These are phyloP conservation scores for Helicorthomorpha holstii DNA, from an alignment of 1,140 invertebrate species.

Conservation along the genomic window DNA sequence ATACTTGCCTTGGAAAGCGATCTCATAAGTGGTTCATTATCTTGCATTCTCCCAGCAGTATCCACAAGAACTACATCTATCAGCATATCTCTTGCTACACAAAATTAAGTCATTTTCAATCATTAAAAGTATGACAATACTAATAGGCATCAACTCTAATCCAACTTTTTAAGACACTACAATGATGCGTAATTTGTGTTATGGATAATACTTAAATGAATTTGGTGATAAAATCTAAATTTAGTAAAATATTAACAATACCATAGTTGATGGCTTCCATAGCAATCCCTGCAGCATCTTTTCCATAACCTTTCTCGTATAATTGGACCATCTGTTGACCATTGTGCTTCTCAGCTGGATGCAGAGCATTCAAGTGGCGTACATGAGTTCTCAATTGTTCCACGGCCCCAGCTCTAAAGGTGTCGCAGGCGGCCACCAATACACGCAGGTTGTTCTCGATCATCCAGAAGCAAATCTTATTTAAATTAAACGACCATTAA, in stretches of 20 bases:
- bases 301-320: slow-evolving; percentile 96
- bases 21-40: slow-evolving; percentile 97
- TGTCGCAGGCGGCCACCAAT: slow-evolving; percentile 96
- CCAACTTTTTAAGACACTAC: neutral
- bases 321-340: slow-evolving; percentile 70
- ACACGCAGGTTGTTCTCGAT: slow-evolving; percentile 95
- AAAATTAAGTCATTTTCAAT: neutral
- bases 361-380: slow-evolving; percentile 81
- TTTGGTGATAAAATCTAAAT: too few species aligned
- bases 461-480: slow-evolving; percentile 91
- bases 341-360: slow-evolving; percentile 55
- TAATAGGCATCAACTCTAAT: neutral
- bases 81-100: slow-evolving; percentile 46
- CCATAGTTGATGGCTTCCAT: slow-evolving; percentile 83
- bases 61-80: slow-evolving; percentile 90
- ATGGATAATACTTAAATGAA: neutral
- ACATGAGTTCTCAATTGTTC: slow-evolving; percentile 95
- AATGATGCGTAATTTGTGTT: neutral
- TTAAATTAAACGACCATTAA: too few species aligned
- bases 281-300: slow-evolving; percentile 94
- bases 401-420: slow-evolving; percentile 96
- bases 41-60: slow-evolving; percentile 98
- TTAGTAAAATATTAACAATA: slow-evolving; percentile 1
- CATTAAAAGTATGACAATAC: too few species aligned
- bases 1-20: slow-evolving; percentile 81